A percentile compares a stretch with the other conserved stretches of the same genome.
Conservation (phyloP, 2,888 invertebrate species). For the Ctena decussata region DNA sequence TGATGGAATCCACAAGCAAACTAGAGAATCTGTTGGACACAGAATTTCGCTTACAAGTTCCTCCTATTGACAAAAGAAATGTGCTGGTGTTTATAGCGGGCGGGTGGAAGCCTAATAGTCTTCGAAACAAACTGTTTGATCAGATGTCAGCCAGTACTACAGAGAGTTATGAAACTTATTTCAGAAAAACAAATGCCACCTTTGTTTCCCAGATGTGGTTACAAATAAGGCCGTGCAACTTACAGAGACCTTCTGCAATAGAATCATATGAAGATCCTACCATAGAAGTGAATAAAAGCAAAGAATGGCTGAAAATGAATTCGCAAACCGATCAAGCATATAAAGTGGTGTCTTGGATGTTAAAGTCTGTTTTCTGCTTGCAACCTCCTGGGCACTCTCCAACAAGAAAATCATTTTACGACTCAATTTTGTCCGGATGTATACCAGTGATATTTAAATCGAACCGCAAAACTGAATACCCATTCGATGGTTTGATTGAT, state of each 20-base stretch:
- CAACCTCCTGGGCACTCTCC: constrained; percentile 83
- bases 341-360: constrained; percentile 78
- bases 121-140: constrained; percentile 71
- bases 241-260: too few relatives aligned
- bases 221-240: constrained; percentile 57
- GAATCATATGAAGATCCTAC: too few relatives aligned
- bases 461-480: constrained; percentile 59
- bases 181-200: background rate
- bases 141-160: constrained; percentile 68
- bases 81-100: constrained; percentile 75
- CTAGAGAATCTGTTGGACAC: constrained; percentile 19
- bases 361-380: constrained; percentile 76
- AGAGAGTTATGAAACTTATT: constrained; percentile 47
- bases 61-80: constrained; percentile 53
- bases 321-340: constrained; percentile 16
- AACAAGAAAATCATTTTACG: constrained; percentile 81
- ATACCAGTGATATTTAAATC: constrained; percentile 76
- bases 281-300: too few relatives aligned
- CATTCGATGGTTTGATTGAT: constrained; percentile 65
- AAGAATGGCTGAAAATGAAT: too few relatives aligned
- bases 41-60: constrained; percentile 39
- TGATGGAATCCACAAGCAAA: constrained; percentile 10
- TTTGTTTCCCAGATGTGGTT: constrained; percentile 52
- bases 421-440: constrained; percentile 79
- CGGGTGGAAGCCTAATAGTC: constrained; percentile 64